Conservation (phyloP, 2,113 vertebrate genomes). For the Pelodiscus sinensis region DNA sequence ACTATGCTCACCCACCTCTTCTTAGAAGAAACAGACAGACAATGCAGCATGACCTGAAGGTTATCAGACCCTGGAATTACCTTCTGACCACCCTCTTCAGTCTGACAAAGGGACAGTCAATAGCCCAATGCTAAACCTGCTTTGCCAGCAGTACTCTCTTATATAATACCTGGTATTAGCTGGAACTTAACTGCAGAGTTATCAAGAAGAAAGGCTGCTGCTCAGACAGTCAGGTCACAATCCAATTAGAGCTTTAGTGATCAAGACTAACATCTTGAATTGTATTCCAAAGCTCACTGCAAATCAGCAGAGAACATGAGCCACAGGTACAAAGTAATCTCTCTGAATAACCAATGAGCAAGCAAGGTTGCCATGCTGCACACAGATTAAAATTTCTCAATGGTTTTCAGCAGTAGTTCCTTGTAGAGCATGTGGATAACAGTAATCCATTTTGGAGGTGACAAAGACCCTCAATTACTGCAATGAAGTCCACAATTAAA, state of each 20-base stretch:
- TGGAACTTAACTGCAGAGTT: not conserved
- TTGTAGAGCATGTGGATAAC: fast-evolving
- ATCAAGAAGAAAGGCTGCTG: slow-evolving; percentile 11
- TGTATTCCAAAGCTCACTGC: not conserved
- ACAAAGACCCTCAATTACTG: not conserved
- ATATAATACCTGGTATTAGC: not conserved
- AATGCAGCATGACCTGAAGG: not conserved
- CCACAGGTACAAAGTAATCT: fast-evolving
- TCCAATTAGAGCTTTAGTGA: not conserved
- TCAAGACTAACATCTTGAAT: not conserved
- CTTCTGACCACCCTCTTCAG: not conserved
- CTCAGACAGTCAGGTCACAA: not conserved
- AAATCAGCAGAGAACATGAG: not conserved
- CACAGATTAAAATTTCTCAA: slow-evolving; percentile 10
- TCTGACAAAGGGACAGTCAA: not conserved
- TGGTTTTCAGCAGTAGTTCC: not conserved
- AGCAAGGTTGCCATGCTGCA: fast-evolving
- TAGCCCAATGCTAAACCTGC: not conserved
- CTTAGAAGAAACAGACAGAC: not conserved
- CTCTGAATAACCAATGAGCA: not conserved
- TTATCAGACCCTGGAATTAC: not conserved
- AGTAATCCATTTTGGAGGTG: slow-evolving; percentile 29
- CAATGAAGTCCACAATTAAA: not conserved
- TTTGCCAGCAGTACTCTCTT: not conserved
- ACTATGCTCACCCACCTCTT: not conserved